Percentiles rank a stretch among this genome's conserved stretches.
Evolutionary conservation across 1,140 invertebrate genomes (phyloP).

Genomic region (Drosophila ambigua): DNA sequence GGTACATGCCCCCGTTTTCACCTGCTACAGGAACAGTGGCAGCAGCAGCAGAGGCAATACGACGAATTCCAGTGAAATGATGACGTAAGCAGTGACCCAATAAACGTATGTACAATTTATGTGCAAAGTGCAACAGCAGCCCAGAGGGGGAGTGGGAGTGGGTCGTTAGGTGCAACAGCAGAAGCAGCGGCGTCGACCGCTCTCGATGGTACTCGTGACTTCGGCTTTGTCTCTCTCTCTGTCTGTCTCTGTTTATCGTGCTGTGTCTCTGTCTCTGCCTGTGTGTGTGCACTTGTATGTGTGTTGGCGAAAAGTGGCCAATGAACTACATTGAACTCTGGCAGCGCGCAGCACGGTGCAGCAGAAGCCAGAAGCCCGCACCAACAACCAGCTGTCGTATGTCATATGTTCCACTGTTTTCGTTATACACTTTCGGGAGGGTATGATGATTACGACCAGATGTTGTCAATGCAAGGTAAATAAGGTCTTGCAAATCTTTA

Average conservation of each 20-base stretch:
- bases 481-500: no score
- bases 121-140: slow-evolving; percentile 42
- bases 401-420: slow-evolving; percentile 59
- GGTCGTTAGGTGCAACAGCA: slow-evolving; percentile 29
- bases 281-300: slow-evolving; percentile 20
- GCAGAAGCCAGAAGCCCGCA: slow-evolving; percentile 17
- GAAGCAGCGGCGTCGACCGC: slow-evolving; percentile 37
- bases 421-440: background rate
- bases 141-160: slow-evolving; percentile 10
- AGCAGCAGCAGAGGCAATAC: slow-evolving; percentile 22
- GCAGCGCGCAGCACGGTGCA: slow-evolving; percentile 46
- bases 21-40: slow-evolving; percentile 10
- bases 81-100: slow-evolving; percentile 78
- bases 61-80: slow-evolving; percentile 70
- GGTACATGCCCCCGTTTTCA: slow-evolving; percentile 2
- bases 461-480: no score
- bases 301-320: slow-evolving; percentile 74
- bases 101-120: slow-evolving; percentile 62
- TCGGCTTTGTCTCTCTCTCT: slow-evolving; percentile 66
- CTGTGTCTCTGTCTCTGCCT: slow-evolving; percentile 22
- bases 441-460: no score
- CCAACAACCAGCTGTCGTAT: slow-evolving; percentile 55
- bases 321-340: slow-evolving; percentile 79
- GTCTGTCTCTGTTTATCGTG: slow-evolving; percentile 48
- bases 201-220: slow-evolving; percentile 68